A percentile compares a stretch with the other conserved stretches of the same genome.
These are phyloP conservation scores for Nomia melanderi DNA, from an alignment of 1,140 invertebrate species.

Conservation along the genomic window DNA sequence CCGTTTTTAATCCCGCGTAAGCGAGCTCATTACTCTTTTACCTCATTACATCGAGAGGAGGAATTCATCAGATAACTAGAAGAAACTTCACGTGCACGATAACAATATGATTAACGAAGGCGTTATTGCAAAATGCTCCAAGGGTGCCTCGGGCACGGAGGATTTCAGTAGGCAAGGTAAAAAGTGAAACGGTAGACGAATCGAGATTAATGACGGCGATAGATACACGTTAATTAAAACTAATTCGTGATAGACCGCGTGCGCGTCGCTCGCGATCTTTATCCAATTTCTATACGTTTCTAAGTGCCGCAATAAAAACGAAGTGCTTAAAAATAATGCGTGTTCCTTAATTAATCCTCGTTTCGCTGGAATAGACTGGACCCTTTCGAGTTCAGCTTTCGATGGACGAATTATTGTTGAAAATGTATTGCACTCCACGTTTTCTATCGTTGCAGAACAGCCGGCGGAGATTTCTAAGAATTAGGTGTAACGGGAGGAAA, in stretches of 20 bases:
- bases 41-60: neutral
- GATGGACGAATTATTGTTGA: neutral
- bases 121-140: neutral
- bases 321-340: too few relatives aligned
- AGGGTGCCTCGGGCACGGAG: neutral
- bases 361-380: neutral
- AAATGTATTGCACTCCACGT: too few relatives aligned
- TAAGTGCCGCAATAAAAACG: too few relatives aligned
- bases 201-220: slow-evolving; percentile 8
- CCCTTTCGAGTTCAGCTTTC: neutral
- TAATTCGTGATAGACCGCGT: neutral
- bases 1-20: neutral
- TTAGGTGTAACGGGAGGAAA: too few relatives aligned
- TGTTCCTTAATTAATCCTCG: too few relatives aligned
- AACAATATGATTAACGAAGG: neutral
- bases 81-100: neutral
- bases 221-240: slow-evolving; percentile 8
- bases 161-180: neutral
- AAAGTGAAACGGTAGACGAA: neutral
- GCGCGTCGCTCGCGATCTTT: neutral
- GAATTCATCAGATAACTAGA: neutral
- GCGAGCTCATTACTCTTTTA: neutral
- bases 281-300: neutral
- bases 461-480: too few relatives aligned
- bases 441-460: too few relatives aligned